Percentiles rank a stretch among this genome's conserved stretches.
phyloP scores from a whole-genome alignment of 1,140 invertebrate species.

The Drosophila jambulina region DNA sequence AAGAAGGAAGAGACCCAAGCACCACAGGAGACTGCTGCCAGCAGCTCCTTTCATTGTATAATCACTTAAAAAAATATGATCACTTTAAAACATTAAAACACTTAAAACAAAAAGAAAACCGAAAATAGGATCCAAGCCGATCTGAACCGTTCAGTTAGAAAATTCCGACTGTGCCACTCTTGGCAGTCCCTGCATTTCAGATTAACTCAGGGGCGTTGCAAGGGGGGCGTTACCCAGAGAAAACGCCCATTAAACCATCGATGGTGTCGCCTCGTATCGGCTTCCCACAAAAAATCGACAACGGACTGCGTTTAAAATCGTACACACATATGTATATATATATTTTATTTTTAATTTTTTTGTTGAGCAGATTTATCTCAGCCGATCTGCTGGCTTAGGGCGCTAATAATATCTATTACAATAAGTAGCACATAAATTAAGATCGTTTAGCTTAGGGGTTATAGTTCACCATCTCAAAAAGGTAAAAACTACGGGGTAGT shows the following conservation, averaged over 20 bases:
- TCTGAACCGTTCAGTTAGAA: neutral
- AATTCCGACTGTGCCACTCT: slow-evolving; percentile 23
- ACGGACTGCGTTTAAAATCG: slow-evolving; percentile 13
- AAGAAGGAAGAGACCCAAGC: slow-evolving; percentile 4
- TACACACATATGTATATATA: slow-evolving; percentile 45
- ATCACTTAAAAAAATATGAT: slow-evolving; percentile 1
- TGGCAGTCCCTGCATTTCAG: neutral
- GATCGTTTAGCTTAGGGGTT: slow-evolving; percentile 40
- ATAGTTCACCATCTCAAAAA: slow-evolving; percentile 21
- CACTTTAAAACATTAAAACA: neutral
- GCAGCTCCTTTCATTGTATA: slow-evolving; percentile 33
- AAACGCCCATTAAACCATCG: slow-evolving; percentile 34
- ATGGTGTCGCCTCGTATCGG: slow-evolving; percentile 1
- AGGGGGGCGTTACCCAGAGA: slow-evolving; percentile 25
- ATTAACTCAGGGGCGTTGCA: slow-evolving; percentile 22
- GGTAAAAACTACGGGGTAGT: slow-evolving; percentile 28
- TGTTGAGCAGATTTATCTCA: slow-evolving; percentile 55
- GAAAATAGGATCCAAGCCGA: neutral
- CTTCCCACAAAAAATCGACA: slow-evolving; percentile 1
- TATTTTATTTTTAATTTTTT: slow-evolving; percentile 5
- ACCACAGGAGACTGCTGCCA: slow-evolving; percentile 32
- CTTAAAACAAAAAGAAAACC: neutral
- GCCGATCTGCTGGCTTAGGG: slow-evolving; percentile 36
- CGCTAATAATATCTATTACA: slow-evolving; percentile 68
- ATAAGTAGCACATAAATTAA: slow-evolving; percentile 50